These are phyloP conservation scores for Erpetoichthys calabaricus DNA, from an alignment of 2,797 vertebrate species.

Conservation along the genomic window DNA sequence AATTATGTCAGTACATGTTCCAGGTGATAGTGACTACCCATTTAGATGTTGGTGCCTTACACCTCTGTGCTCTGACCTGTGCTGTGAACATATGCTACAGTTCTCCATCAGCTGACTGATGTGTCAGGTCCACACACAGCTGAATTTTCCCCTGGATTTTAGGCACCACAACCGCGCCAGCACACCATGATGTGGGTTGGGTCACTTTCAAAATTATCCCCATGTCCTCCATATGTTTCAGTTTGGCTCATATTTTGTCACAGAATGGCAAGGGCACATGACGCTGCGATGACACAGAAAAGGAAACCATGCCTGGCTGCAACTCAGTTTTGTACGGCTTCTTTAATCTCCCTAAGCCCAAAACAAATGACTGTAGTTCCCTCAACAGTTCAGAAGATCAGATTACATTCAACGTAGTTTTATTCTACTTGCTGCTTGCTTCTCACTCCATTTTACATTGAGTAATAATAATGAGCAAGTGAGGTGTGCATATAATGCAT, in stretches of 20 bases:
- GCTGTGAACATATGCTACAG: slow-evolving; percentile 11
- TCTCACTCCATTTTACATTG: too few relatives aligned
- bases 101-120: slow-evolving; percentile 15
- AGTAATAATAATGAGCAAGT: too few relatives aligned
- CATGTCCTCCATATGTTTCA: slow-evolving; percentile 7
- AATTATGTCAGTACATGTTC: too few relatives aligned
- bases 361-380: slow-evolving; percentile 12
- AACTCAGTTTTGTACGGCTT: slow-evolving; percentile 8
- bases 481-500: too few relatives aligned
- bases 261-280: slow-evolving; percentile 3
- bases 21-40: too few relatives aligned
- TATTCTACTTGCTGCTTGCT: too few relatives aligned
- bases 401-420: too few relatives aligned
- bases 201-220: slow-evolving; percentile 9
- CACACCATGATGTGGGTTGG: slow-evolving; percentile 3
- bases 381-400: too few relatives aligned
- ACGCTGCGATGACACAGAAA: slow-evolving; percentile 6
- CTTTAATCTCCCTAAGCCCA: too few relatives aligned
- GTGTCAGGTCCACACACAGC: neutral
- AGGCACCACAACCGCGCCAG: slow-evolving; percentile 9
- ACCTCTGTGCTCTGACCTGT: slow-evolving; percentile 14
- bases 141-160: slow-evolving; percentile 1
- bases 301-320: slow-evolving; percentile 3
- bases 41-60: too few relatives aligned
- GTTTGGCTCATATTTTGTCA: slow-evolving; percentile 8